Evolutionary conservation across 2,888 invertebrate species (phyloP).

Genomic region (Hyposoter didymator): DNA sequence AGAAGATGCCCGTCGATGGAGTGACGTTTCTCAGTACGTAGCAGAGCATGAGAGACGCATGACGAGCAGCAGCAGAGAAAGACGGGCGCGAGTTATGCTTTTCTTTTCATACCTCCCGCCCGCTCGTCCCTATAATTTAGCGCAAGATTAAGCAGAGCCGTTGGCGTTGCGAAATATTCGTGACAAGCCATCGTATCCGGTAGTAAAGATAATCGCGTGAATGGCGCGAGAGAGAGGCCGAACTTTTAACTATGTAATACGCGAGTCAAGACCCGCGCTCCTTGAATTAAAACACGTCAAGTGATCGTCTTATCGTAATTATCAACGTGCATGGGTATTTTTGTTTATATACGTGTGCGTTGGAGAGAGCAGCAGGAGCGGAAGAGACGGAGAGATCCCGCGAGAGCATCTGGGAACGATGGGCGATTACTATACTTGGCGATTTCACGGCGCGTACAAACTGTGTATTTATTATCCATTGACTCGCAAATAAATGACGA

Average conservation of each 20-base stretch:
- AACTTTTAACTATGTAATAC: constrained; percentile 24
- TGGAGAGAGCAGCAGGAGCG: background rate
- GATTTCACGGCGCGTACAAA: constrained; percentile 73
- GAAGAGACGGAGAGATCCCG: background rate
- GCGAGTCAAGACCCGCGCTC: constrained; percentile 30
- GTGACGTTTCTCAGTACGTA: constrained; percentile 13
- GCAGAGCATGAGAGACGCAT: constrained; percentile 62
- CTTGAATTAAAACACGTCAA: constrained; percentile 55
- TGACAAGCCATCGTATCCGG: constrained; percentile 67
- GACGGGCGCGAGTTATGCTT: constrained; percentile 15
- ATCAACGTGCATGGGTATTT: background rate
- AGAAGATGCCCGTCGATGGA: background rate
- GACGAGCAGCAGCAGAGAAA: constrained; percentile 53
- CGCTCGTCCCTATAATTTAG: constrained; percentile 62
- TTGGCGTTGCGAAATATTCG: constrained; percentile 65
- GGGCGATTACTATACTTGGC: constrained; percentile 67
- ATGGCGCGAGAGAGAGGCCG: constrained; percentile 61
- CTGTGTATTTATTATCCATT: constrained; percentile 70
- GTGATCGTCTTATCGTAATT: constrained; percentile 50
- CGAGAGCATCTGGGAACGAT: constrained; percentile 52
- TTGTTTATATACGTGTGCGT: background rate
- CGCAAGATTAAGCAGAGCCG: constrained; percentile 66
- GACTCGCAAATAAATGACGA: constrained; percentile 43
- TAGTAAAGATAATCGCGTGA: constrained; percentile 60
- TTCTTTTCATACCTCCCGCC: constrained; percentile 54